Evolutionary conservation across 2,797 vertebrate species (phyloP), one percentile per base, ranked within the genome.

Genomic region (Oreochromis grahami): DNA sequence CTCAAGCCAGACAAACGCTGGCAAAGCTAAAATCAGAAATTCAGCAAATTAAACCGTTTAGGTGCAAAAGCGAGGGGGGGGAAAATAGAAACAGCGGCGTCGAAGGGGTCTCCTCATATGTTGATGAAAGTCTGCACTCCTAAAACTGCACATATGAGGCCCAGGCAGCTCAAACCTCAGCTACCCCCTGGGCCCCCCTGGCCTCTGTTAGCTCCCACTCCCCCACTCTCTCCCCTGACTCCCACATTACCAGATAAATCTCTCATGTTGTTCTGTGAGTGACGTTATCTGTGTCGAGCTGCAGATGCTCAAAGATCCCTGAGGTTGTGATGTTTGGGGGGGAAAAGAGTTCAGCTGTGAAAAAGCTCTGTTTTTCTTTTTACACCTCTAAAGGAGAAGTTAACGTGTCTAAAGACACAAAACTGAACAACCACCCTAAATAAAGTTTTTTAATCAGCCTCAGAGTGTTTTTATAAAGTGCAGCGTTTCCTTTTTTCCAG

Each of bases 171-270:
- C 87, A 80, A 89, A 84, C 89, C 88, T 85, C 89, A 86, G 84
- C 58, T 38, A 63, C 85, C 90, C 78, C 88, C 55, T 63, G 91
- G 92, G 87, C 91, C 93, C 92, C 92, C 93, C 84, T 92, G 89
- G 90, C 91, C 95, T 94, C 90, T 87, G 92, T 83, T 79, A 86
- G 82, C 92, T 89, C 91, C 91, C 84, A 89, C 90, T 90, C 93
- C 91, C 89, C 89, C 88, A 82, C 84, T 81, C 82, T 88, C 86
- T 84, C 86, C 90, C 87, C 79, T 79, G 4, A 94, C 94, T 96
- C 94, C 94, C 93, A 94, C 92, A 90, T 88, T 88, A 92, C 85
- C 88, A 95, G 93, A 96, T 96, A 94, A 94, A 95, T 95, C 94
- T 94, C 93, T 91, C 50, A 26, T 91, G 91, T 90, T 92, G 88